Conservation (phyloP, 2,797 vertebrate genomes). For the Bradypodion pumilum region DNA sequence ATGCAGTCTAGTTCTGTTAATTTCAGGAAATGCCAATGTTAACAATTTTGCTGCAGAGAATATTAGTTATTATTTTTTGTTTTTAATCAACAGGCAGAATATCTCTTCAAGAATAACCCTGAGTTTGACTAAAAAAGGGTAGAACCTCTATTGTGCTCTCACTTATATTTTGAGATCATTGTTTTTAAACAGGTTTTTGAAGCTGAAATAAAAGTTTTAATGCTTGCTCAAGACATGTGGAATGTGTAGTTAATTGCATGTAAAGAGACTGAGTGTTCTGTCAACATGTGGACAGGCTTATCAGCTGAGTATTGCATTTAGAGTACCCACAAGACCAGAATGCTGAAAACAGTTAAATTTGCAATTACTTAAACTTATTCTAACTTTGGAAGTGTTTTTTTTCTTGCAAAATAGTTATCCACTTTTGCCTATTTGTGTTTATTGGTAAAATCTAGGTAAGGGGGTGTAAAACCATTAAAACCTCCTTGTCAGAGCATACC, state of each 20-base stretch:
- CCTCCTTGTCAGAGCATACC: neutral
- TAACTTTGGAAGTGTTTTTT: neutral
- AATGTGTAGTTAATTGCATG: neutral
- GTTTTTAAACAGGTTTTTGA: conserved; percentile 2
- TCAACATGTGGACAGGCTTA: too few species aligned
- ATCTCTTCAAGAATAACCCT: conserved; percentile 87
- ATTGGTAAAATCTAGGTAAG: neutral
- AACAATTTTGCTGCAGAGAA: conserved; percentile 4
- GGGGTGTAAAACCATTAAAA: neutral
- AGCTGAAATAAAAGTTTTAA: conserved; percentile 5
- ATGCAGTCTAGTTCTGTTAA: neutral
- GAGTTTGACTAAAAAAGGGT: conserved; percentile 65
- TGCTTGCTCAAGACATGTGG: neutral
- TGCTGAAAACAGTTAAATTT: neutral
- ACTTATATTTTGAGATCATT: neutral
- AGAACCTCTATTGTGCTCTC: neutral
- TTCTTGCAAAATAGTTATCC: neutral
- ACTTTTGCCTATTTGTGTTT: neutral
- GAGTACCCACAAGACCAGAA: neutral
- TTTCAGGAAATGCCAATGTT: neutral
- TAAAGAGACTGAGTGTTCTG: neutral
- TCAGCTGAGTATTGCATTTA: neutral
- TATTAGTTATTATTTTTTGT: conserved; percentile 23
- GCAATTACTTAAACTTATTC: neutral
- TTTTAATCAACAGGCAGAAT: conserved; percentile 86